Percentiles rank a stretch among this genome's conserved stretches.
phyloP scores from a whole-genome alignment of 2,113 vertebrate species.

The Rhinoptilus africanus region DNA sequence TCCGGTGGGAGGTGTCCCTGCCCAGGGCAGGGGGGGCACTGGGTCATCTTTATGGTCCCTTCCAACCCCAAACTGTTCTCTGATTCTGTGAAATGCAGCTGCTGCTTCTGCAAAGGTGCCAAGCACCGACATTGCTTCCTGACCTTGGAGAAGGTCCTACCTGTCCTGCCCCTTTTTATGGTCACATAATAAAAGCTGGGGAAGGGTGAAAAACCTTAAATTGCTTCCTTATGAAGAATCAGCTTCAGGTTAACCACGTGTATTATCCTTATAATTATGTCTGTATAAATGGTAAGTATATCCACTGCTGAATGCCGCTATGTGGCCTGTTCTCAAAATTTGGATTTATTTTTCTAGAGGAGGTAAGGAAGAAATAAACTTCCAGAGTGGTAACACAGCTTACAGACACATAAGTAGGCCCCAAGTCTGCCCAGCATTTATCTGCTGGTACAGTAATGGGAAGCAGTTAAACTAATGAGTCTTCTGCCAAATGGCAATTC shows the following conservation, averaged over 20 bases:
- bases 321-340: not conserved
- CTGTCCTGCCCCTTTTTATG: not conserved
- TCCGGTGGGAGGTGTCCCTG: no score
- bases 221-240: not conserved
- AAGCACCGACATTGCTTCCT: not conserved
- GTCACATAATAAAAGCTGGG: not conserved
- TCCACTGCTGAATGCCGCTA: not conserved
- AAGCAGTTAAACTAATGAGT: not conserved
- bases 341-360: not conserved
- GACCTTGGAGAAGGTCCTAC: not conserved
- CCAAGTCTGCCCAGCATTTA: not conserved
- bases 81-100: no score
- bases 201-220: not conserved
- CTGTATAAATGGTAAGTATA: not conserved
- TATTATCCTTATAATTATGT: accelerated
- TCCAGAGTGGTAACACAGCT: not conserved
- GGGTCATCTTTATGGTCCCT: no score
- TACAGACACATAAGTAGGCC: not conserved
- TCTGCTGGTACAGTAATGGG: not conserved
- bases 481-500: not conserved
- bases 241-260: not conserved
- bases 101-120: not conserved
- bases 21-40: no score
- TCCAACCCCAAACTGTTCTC: no score
- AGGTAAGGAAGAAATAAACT: not conserved